Evolutionary conservation across 2,888 invertebrate genomes (phyloP), one percentile per base, ranked within the genome.

Genomic region (Psococerastis gibbosa): DNA sequence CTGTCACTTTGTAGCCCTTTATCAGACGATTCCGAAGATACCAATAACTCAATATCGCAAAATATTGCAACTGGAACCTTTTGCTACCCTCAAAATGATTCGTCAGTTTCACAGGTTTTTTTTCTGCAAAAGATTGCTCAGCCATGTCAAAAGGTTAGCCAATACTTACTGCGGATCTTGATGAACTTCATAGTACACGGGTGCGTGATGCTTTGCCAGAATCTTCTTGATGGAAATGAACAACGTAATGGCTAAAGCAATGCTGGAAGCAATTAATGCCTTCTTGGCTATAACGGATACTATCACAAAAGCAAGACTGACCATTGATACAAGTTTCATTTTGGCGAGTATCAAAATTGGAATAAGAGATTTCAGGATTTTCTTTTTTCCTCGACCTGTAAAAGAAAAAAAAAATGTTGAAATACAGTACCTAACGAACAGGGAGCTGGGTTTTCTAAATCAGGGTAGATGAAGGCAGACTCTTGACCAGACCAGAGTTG

Each of bases 281-380:
- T 75, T 74, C 63, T 75, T 74, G 51, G 75, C 74, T 52, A 75
- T 57, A 48, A 74, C 57, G 35, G 68, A 66, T 49, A 73, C 64
- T 41, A 64, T 69, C 55, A 74, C 63, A 59, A 70, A 68, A 18
- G 68, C 62, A 42, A 72, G 59, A 35, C 68, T 63, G 32, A 65
- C 64, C 45, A 74, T 57, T 2, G 65, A 60, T 35, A 66, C 69
- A 48, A 73, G 56, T 56, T 75, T 74, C 52, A 70, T 61, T 57
- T 73, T 73, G 41, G 73, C 61, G 22, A 66, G 69, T 52, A 72
- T 55, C 46, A 74, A 55, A 45, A 74, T 59, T 16, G 74, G 73
- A 48, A 73, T 54, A 35, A 74, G 54, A 51, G 66, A 61, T 55
- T 67, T 67, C 34, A 68, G 53, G 53, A 66, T 64, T 55, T 62